A percentile compares a stretch with the other conserved stretches of the same genome.
phyloP scores from a whole-genome alignment of 1,140 invertebrate species.

The Nephotettix cincticeps region DNA sequence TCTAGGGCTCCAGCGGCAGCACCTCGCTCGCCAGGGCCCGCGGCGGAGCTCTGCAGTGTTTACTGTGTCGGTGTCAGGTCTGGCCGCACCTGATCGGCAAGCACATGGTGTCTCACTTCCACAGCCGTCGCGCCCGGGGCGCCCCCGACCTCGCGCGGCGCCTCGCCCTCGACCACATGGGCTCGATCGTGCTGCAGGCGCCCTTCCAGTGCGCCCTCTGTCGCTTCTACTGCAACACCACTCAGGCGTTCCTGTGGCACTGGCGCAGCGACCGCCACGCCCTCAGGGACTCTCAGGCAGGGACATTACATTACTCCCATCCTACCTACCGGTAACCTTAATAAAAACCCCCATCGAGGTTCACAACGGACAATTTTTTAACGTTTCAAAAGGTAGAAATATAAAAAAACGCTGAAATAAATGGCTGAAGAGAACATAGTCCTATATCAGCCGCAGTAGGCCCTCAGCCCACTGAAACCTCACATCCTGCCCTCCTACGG shows the following conservation, averaged over 20 bases:
- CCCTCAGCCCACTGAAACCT: too few relatives aligned
- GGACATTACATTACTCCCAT: too few relatives aligned
- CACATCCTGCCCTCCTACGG: too few relatives aligned
- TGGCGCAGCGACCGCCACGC: constrained; percentile 67
- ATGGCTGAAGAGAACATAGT: too few relatives aligned
- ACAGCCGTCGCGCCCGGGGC: constrained; percentile 61
- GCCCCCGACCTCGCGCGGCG: constrained; percentile 52
- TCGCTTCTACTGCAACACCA: constrained; percentile 79
- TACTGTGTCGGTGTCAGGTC: constrained; percentile 67
- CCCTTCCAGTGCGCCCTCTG: constrained; percentile 83
- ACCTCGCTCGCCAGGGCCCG: background rate
- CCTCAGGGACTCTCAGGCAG: constrained; percentile 50
- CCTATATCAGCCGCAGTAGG: too few relatives aligned
- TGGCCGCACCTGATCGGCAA: constrained; percentile 70
- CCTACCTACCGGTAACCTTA: too few relatives aligned
- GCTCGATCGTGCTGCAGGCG: constrained; percentile 70
- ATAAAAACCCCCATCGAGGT: too few relatives aligned
- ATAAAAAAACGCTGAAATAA: too few relatives aligned
- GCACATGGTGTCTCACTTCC: constrained; percentile 81
- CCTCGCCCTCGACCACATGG: constrained; percentile 74
- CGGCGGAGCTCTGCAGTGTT: constrained; percentile 49
- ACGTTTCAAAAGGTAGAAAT: too few relatives aligned
- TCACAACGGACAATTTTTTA: too few relatives aligned
- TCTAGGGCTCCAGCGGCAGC: too few relatives aligned
- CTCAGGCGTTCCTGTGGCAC: constrained; percentile 69